Percentiles rank a stretch among this genome's conserved stretches.
phyloP scores from a whole-genome alignment of 2,113 vertebrate species.

The Heloderma charlesbogerti region DNA sequence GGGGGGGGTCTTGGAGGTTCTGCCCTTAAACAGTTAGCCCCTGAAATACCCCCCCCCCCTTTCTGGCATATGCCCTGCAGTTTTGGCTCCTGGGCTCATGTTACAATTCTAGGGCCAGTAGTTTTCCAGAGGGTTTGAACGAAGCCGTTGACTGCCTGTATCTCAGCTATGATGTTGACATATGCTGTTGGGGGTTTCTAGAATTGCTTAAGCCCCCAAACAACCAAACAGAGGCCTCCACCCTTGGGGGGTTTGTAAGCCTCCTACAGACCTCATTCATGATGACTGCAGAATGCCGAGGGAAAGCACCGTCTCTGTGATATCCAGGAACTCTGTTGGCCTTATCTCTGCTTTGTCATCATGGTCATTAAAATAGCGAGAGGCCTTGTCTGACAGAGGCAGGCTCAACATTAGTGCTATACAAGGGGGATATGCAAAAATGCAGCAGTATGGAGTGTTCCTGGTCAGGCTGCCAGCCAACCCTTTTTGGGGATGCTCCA shows the following conservation, averaged over 20 bases:
- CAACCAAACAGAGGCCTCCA: not conserved
- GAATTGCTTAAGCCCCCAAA: not conserved
- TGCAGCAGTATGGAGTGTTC: no score
- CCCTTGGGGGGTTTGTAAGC: not conserved
- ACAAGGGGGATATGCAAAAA: no score
- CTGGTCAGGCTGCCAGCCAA: no score
- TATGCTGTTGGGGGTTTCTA: not conserved
- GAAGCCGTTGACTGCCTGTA: not conserved
- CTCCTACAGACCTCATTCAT: not conserved
- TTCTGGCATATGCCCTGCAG: no score
- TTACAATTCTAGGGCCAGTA: not conserved
- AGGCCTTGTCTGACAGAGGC: not conserved
- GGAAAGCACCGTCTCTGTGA: not conserved
- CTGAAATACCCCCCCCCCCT: no score
- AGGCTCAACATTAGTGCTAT: no score
- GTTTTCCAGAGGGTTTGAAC: not conserved
- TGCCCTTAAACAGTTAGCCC: no score
- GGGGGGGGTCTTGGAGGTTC: no score
- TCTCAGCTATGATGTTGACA: not conserved
- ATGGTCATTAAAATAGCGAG: not conserved
- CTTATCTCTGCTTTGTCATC: not conserved
- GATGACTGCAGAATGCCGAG: not conserved
- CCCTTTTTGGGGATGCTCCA: no score
- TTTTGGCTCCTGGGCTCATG: no score
- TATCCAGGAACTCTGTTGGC: not conserved